Conservation (phyloP, 2,113 vertebrate species). For the Oreocharis arfaki region DNA sequence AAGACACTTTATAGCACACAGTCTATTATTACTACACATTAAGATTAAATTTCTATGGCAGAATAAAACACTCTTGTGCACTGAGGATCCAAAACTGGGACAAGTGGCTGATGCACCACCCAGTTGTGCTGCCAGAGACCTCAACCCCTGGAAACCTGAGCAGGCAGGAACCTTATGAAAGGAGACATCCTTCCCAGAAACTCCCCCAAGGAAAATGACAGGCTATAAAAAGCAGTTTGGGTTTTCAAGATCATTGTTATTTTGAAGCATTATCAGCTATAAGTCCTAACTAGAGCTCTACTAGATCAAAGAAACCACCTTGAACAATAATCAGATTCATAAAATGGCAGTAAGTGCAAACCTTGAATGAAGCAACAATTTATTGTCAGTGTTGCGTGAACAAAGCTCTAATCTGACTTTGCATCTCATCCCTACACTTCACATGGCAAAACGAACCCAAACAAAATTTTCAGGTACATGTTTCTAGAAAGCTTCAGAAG, state of each 20-base stretch:
- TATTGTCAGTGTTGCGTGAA: background rate
- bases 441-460: background rate
- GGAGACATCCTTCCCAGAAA: background rate
- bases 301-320: background rate
- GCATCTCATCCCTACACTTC: background rate
- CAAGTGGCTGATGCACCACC: background rate
- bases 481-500: background rate
- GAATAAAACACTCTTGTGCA: background rate
- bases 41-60: background rate
- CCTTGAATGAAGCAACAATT: background rate
- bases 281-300: background rate
- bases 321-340: background rate
- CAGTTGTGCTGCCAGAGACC: rapidly evolving
- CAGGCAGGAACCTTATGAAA: background rate
- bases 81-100: background rate
- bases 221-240: background rate
- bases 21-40: background rate
- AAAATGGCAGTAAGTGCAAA: background rate
- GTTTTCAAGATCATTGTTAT: background rate
- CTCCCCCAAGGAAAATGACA: background rate
- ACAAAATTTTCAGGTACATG: rapidly evolving
- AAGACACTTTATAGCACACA: background rate
- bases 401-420: background rate
- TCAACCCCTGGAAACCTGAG: background rate
- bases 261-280: background rate